A percentile compares a stretch with the other conserved stretches of the same genome.
phyloP scores from a whole-genome alignment of 35 echinoderm and acorn worm genomes.

The Apostichopus californicus region DNA sequence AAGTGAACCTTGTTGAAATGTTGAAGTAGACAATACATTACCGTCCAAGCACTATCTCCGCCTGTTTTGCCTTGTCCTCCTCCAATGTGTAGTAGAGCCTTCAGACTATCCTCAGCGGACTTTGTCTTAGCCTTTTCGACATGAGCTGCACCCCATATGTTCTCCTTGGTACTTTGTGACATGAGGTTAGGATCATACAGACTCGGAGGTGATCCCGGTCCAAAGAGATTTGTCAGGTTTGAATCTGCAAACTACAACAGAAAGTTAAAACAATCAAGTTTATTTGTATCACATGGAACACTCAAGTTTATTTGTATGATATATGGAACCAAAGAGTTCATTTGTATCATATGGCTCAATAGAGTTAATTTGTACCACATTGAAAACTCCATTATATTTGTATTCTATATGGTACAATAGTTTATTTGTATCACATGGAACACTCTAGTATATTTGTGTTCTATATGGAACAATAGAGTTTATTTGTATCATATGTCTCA shows the following conservation, averaged over 20 bases:
- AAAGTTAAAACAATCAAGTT: not conserved
- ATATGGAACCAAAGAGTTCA: too few relatives aligned
- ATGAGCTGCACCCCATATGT: conserved; percentile 94
- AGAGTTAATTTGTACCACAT: too few relatives aligned
- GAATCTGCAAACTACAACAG: conserved; percentile 34
- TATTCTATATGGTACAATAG: too few relatives aligned
- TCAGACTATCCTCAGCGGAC: conserved; percentile 81
- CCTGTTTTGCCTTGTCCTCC: not conserved
- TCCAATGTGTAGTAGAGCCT: conserved; percentile 81
- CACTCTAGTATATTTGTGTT: too few relatives aligned
- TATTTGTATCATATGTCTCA: too few relatives aligned
- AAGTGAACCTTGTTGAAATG: too few relatives aligned
- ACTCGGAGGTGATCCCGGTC: conserved; percentile 80
- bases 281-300: too few relatives aligned
- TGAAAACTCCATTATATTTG: too few relatives aligned
- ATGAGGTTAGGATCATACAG: conserved; percentile 88
- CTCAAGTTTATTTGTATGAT: too few relatives aligned
- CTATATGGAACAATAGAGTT: too few relatives aligned
- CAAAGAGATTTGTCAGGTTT: conserved; percentile 65
- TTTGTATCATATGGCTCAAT: too few relatives aligned
- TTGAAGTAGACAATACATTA: not conserved
- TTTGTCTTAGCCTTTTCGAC: conserved; percentile 43
- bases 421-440: too few relatives aligned
- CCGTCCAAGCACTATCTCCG: conserved; percentile 41
- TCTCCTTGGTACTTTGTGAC: conserved; percentile 68